Conservation (phyloP, 2,797 vertebrate genomes). For the Cynodonichthys magdalenae region DNA sequence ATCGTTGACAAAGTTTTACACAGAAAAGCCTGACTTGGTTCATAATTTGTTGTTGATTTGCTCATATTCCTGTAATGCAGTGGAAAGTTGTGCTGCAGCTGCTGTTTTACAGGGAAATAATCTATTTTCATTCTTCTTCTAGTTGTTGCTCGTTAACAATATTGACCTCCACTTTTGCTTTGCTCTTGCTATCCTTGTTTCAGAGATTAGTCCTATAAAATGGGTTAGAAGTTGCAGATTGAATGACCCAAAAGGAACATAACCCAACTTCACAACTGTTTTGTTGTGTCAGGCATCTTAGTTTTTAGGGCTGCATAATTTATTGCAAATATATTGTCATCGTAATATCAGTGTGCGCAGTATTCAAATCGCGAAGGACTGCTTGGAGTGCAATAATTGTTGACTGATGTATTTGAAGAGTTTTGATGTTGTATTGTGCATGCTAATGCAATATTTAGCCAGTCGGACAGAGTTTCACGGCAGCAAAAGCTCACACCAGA, state of each 20-base stretch:
- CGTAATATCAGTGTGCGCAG: no score
- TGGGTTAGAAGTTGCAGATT: constrained; percentile 31
- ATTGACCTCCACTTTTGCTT: constrained; percentile 15
- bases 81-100: constrained; percentile 10
- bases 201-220: constrained; percentile 37
- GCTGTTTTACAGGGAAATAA: constrained; percentile 44
- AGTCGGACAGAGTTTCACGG: no score
- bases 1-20: background rate
- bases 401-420: no score
- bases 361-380: no score
- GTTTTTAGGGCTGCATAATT: background rate
- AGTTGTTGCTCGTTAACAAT: constrained; percentile 34
- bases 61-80: background rate
- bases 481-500: no score
- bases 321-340: no score
- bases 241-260: background rate
- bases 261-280: constrained; percentile 3
- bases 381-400: no score
- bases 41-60: background rate
- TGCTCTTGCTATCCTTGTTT: constrained; percentile 10
- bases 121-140: constrained; percentile 50
- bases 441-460: no score
- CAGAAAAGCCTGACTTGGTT: background rate
- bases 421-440: no score
- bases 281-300: constrained; percentile 1